These are phyloP conservation scores for Rhea pennata DNA, from an alignment of 2,113 vertebrate species.

Conservation along the genomic window DNA sequence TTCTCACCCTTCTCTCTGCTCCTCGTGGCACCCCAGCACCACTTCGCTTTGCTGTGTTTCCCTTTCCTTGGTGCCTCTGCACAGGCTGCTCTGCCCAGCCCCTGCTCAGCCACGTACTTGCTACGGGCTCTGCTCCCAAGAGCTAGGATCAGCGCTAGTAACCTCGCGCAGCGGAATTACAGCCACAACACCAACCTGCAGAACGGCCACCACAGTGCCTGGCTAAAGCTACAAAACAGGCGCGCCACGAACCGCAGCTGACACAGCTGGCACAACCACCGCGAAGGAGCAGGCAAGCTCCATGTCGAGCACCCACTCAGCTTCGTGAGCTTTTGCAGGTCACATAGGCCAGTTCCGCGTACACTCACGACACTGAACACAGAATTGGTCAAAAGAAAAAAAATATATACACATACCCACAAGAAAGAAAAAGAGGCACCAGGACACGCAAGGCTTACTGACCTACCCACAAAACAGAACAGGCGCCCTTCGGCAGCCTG, in stretches of 20 bases:
- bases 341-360: background rate
- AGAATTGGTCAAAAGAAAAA: background rate
- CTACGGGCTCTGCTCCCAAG: background rate
- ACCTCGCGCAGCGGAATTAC: background rate
- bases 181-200: background rate
- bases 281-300: background rate
- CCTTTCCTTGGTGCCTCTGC: background rate
- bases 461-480: background rate
- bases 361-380: background rate
- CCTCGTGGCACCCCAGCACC: background rate
- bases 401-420: background rate
- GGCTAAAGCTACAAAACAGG: background rate
- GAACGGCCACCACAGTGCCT: background rate
- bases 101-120: background rate
- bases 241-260: background rate
- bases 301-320: background rate
- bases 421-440: background rate
- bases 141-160: background rate
- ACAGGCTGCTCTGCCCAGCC: background rate
- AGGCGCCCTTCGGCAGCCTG: background rate
- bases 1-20: background rate
- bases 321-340: background rate
- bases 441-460: background rate
- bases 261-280: background rate
- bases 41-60: background rate